Evolutionary conservation across 2,888 invertebrate species (phyloP), one percentile per base, ranked within the genome.

Genomic region (Unio pictorum): DNA sequence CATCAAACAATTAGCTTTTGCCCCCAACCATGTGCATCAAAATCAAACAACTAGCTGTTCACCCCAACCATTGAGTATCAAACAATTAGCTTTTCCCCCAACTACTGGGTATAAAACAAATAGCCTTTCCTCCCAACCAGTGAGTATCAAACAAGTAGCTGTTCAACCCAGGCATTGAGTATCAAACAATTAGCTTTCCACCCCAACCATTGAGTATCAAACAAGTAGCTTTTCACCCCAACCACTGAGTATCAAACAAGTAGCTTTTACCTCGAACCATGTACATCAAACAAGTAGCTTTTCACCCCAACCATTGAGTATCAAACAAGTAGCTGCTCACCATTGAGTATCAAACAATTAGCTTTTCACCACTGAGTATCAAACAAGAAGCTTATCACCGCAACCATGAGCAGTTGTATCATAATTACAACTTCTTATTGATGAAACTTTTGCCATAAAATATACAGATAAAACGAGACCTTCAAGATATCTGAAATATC

Each of bases 171-270:
- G 8, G 4, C 26, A 23, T 26, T 26, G 61, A 23, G 28, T 28
- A n/a, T 23, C 23, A 5, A 57, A 85, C 76, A 63, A 87, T 69
- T 61, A 86, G 76, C 84, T 84, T 75, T 0, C 70, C 65, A n/a
- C 17, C 55, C 28, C 17, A 62, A 20, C n/a, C 20, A 20, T 7
- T 30, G 61, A n/a, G 3, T 26, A 3, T 7, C 23, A 56, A 61
- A n/a, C 26, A 11, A 55, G 17, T 23, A 55, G n/a, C 69, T 66
- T 64, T 71, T 71, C 73, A 71, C 55, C 55, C 57, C 73, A 71
- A 55, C 55, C 57, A 15, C 4, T 26, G 61, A 61, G 28, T 28
- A n/a, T 23, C 23, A 5, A 57, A 23, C 23, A 57, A 20, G 57
- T 20, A 30, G 30, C 6, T 30, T 30, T 6, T 23, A 23, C 23